Percentiles rank a stretch among this genome's conserved stretches.
Conservation (phyloP, 2,888 invertebrate species). For the Drosophila niveifrons region DNA sequence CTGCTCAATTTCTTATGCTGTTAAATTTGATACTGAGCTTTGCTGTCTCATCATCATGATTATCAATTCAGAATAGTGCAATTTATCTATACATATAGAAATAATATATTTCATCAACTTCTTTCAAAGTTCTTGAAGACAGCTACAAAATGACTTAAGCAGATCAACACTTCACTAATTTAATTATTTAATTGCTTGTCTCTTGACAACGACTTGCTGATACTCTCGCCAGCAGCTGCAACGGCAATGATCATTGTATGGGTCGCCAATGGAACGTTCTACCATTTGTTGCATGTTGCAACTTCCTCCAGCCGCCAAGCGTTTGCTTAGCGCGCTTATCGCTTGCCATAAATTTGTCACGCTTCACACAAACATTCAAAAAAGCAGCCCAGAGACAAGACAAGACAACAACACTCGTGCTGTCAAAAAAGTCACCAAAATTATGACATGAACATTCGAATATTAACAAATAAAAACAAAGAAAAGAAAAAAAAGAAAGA, state of each 20-base stretch:
- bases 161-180: not conserved
- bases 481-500: conserved; percentile 13
- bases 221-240: not conserved
- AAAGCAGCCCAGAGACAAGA: not conserved
- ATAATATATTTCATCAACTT: not conserved
- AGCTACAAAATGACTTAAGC: too few relatives aligned
- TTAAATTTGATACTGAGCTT: too few relatives aligned
- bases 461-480: conserved; percentile 12
- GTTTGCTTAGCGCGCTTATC: conserved; percentile 52
- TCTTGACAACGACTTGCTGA: not conserved
- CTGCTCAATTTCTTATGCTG: too few relatives aligned
- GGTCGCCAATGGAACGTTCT: conserved; percentile 9
- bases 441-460: conserved; percentile 50
- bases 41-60: too few relatives aligned
- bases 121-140: not conserved
- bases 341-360: conserved; percentile 60
- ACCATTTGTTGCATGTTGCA: conserved; percentile 47
- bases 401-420: conserved; percentile 28
- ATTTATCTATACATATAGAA: too few relatives aligned
- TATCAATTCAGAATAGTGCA: too few relatives aligned
- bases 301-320: conserved; percentile 23
- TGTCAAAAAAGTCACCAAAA: conserved; percentile 39
- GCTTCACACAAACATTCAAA: conserved; percentile 37
- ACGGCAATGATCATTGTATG: conserved; percentile 6
- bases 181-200: not conserved